Conservation (phyloP, 2,113 vertebrate species). For the Phoxinus phoxinus region DNA sequence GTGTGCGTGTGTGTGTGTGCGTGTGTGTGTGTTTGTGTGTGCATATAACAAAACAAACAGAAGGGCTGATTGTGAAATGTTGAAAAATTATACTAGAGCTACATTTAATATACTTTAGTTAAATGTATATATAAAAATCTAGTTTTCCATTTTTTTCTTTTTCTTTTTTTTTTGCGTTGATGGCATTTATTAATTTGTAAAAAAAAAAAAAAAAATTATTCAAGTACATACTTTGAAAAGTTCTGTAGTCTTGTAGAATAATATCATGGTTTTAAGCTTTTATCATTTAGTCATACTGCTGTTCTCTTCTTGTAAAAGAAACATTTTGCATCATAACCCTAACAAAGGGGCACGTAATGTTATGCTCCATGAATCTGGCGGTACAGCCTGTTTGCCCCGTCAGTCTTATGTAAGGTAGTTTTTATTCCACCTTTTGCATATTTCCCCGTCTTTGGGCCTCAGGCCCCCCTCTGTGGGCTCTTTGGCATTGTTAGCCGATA, state of each 20-base stretch:
- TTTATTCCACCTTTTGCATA: slow-evolving; percentile 52
- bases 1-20: too few species aligned
- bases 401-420: slow-evolving; percentile 39
- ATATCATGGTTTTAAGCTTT: background rate
- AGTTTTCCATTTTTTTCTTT: too few species aligned
- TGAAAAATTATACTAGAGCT: background rate
- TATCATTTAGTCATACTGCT: background rate
- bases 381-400: background rate
- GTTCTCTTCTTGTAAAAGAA: slow-evolving; percentile 1
- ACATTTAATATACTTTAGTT: too few species aligned
- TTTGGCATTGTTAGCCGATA: slow-evolving; percentile 68
- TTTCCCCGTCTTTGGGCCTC: slow-evolving; percentile 48
- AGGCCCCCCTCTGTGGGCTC: slow-evolving; percentile 30
- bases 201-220: background rate
- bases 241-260: background rate
- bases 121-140: background rate
- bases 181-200: background rate
- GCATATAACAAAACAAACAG: background rate
- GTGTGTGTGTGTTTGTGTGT: background rate
- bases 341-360: background rate
- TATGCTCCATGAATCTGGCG: background rate
- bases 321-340: background rate
- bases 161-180: background rate
- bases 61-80: background rate
- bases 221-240: background rate